A percentile compares a stretch with the other conserved stretches of the same genome.
phyloP scores from a whole-genome alignment of 2,113 vertebrate genomes.

The Pseudorasbora parva region DNA sequence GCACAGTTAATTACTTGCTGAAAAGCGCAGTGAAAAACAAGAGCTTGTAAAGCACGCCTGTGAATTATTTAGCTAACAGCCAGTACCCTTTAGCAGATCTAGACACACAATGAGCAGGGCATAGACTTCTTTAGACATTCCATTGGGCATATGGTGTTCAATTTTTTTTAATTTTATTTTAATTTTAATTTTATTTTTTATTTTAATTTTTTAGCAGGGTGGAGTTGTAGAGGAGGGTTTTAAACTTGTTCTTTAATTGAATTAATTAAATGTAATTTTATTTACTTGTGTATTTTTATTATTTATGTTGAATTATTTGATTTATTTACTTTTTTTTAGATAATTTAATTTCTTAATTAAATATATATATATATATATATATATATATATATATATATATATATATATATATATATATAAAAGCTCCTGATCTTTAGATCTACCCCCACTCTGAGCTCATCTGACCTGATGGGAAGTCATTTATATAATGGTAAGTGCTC shows the following conservation, averaged over 20 bases:
- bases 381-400: too few relatives aligned
- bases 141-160: conserved; percentile 47
- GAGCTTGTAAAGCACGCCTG: conserved; percentile 41
- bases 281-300: background rate
- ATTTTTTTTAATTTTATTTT: too few relatives aligned
- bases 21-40: conserved; percentile 35
- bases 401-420: background rate
- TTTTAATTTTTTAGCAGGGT: background rate
- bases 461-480: conserved; percentile 33
- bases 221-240: background rate
- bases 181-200: too few relatives aligned
- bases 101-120: conserved; percentile 41
- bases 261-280: background rate
- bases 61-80: conserved; percentile 51
- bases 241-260: background rate
- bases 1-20: conserved; percentile 43
- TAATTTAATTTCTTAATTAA: too few relatives aligned
- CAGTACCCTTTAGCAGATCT: conserved; percentile 45
- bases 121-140: conserved; percentile 19
- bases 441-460: conserved; percentile 12
- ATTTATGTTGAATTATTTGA: too few relatives aligned
- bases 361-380: too few relatives aligned
- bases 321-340: too few relatives aligned
- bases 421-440: conserved; percentile 2
- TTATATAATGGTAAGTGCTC: conserved; percentile 39